Conservation (phyloP, 2,888 invertebrate genomes). For the Homarus gammarus region DNA sequence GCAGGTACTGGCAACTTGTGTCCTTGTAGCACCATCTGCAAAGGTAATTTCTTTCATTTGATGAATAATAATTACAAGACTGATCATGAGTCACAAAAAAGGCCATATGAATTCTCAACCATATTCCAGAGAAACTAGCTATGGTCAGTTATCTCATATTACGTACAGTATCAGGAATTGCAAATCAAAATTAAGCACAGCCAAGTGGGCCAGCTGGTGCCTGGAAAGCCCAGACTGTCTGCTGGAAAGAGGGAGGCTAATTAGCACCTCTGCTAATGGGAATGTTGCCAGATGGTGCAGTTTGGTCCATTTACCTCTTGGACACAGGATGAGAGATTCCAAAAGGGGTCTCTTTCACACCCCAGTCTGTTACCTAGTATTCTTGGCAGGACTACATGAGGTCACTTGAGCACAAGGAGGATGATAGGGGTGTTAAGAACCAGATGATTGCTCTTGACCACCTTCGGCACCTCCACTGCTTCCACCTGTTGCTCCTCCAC, state of each 20-base stretch:
- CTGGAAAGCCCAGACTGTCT: not conserved
- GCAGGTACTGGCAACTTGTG: not conserved
- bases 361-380: not conserved
- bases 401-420: conserved; percentile 29
- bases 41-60: not conserved
- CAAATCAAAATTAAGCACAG: conserved; percentile 30
- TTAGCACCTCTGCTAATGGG: conserved; percentile 22
- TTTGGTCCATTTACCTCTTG: not conserved
- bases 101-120: not conserved
- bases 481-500: conserved; percentile 45
- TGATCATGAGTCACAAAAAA: not conserved
- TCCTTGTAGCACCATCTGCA: not conserved
- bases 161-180: not conserved
- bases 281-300: not conserved
- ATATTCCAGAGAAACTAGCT: not conserved
- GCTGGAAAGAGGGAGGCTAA: conserved; percentile 19
- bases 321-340: not conserved
- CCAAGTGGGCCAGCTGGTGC: conserved; percentile 36
- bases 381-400: conserved; percentile 25
- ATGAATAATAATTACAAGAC: not conserved
- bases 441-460: conserved; percentile 56
- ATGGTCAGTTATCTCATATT: not conserved
- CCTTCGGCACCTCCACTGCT: conserved; percentile 56
- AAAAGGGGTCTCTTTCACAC: not conserved
- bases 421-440: conserved; percentile 43